Evolutionary conservation across 2,113 vertebrate genomes (phyloP).

Genomic region (Sclerurus mexicanus): DNA sequence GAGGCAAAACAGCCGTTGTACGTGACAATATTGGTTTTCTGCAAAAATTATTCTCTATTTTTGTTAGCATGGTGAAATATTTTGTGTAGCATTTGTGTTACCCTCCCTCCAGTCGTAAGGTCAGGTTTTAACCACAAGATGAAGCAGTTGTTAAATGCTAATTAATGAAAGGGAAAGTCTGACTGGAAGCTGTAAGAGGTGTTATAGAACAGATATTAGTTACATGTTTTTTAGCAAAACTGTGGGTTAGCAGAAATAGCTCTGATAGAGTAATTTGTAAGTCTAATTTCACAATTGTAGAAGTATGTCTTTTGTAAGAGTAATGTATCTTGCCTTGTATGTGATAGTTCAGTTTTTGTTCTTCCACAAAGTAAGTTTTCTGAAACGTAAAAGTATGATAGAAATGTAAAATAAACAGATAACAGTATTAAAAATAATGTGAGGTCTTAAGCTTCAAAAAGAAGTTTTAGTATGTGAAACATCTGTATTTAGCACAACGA

Average conservation of each 20-base stretch:
- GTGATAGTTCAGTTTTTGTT: background rate
- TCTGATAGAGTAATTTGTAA: background rate
- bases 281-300: background rate
- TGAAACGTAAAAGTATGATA: background rate
- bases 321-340: background rate
- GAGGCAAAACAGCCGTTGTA: background rate
- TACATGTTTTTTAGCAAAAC: background rate
- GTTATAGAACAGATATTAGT: background rate
- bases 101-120: background rate
- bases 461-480: background rate
- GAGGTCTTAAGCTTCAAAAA: background rate
- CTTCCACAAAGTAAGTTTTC: background rate
- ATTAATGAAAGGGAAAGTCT: background rate
- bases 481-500: background rate
- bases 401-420: background rate
- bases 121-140: constrained; percentile 19
- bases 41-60: background rate
- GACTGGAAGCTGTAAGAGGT: background rate
- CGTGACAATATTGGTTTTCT: background rate
- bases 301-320: background rate
- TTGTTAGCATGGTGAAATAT: background rate
- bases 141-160: background rate
- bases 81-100: background rate
- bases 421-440: background rate
- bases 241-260: background rate